These are phyloP conservation scores for Invenusta paracnida DNA, from an alignment of 2,888 invertebrate genomes.

Conservation along the genomic window DNA sequence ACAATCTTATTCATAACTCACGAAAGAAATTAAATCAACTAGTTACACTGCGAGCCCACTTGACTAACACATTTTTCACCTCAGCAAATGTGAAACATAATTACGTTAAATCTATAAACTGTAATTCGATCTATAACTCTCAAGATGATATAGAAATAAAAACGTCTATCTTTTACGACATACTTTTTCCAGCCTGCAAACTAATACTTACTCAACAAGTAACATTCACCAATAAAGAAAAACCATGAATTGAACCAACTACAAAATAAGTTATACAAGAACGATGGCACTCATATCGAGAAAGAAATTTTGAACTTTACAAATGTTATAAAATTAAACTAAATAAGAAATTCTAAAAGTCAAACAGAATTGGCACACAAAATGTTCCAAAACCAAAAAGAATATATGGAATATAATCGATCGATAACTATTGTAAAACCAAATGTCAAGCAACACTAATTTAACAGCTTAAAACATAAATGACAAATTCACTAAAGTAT, in stretches of 20 bases:
- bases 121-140: no score
- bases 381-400: not conserved
- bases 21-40: no score
- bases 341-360: not conserved
- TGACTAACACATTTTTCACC: no score
- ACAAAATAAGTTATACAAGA: not conserved
- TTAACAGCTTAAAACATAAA: not conserved
- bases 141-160: no score
- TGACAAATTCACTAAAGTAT: not conserved
- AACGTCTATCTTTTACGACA: no score
- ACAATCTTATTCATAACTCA: no score
- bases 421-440: not conserved
- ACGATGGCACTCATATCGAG: not conserved
- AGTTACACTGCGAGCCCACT: no score
- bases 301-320: not conserved
- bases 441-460: not conserved
- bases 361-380: not conserved
- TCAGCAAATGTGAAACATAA: no score
- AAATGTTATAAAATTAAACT: not conserved
- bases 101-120: no score
- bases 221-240: no score
- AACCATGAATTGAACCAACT: not conserved
- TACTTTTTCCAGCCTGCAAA: no score
- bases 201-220: no score
- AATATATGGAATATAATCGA: not conserved